Percentiles rank a stretch among this genome's conserved stretches.
Conservation (phyloP, 2,113 vertebrate genomes). For the Xiphophorus maculatus region DNA sequence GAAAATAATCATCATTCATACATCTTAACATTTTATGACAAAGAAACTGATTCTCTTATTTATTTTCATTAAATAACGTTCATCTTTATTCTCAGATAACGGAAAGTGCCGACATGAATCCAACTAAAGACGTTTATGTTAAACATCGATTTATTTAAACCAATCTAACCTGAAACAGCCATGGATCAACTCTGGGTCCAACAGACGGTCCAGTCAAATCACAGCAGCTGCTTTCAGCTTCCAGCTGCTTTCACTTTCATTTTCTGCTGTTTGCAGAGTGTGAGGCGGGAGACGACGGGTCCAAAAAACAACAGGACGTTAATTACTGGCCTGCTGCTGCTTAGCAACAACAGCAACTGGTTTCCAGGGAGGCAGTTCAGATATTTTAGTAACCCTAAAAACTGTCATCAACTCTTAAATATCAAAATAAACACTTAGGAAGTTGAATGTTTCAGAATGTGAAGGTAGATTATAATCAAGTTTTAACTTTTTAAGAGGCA, state of each 20-base stretch:
- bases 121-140: conserved; percentile 6
- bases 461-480: not conserved
- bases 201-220: not conserved
- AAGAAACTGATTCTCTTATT: conserved; percentile 14
- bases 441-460: not conserved
- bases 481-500: not conserved
- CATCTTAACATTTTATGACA: conserved; percentile 19
- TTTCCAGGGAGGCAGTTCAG: not conserved
- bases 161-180: not conserved
- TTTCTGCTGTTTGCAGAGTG: not conserved
- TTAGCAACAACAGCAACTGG: not conserved
- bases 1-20: not conserved
- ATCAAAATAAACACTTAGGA: not conserved
- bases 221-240: not conserved
- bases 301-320: not conserved
- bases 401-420: not conserved
- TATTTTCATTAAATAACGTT: conserved; percentile 50
- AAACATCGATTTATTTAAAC: not conserved
- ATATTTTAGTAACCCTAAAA: not conserved
- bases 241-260: no score
- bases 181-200: no score
- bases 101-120: conserved; percentile 38
- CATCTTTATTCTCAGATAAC: conserved; percentile 10
- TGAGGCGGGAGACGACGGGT: not conserved
- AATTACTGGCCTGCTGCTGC: not conserved